Base-by-base conservation (phyloP, 2,113 vertebrate genomes). In the Petaurus breviceps region DNA sequence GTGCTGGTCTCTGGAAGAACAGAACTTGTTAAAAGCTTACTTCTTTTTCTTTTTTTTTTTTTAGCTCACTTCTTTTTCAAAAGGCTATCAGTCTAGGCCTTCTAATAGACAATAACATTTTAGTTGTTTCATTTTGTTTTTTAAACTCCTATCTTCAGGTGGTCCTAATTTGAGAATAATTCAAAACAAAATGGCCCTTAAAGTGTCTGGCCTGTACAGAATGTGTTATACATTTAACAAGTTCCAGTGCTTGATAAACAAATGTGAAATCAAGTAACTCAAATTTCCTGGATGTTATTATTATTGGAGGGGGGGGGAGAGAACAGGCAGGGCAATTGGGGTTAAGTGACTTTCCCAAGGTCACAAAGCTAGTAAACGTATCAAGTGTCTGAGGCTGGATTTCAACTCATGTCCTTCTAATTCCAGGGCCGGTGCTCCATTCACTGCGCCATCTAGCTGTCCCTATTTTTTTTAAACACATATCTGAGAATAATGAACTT, bases 281-380 rank as follows among this genome's bases (percentile, higher is more conserved):
- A 2, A 1, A 91, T 61, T 95, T 95, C 95, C 61, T 96, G 93
- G 95, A 54, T 94, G 6, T 49, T 94, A 96, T 95, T 49, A 49
- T 49, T 49, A 49, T 49, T 49, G 2, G 47, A 4, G 47, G 47
- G 47, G 2, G 47, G 47, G 47, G 47, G n/a, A n/a, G n/a, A n/a
- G n/a, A n/a, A n/a, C n/a, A n/a, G 47, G 47, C 47, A 49, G 47
- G 47, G 47, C 2, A 49, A 49, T 49, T 49, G 47, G 47, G 47
- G 47, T 49, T 49, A 49, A 49, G 47, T 49, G 47, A 49, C 47
- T 49, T 49, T 2, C 47, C 47, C 47, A 49, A 49, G 47, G 47
- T 49, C 47, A 49, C 47, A 49, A 49, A 49, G 47, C 47, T 49
- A 49, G 47, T 49, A 49, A 49, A 49, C 4, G 47, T 49, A 4